Conservation (phyloP, 2,888 invertebrate species). For the Morpho deidamia region DNA sequence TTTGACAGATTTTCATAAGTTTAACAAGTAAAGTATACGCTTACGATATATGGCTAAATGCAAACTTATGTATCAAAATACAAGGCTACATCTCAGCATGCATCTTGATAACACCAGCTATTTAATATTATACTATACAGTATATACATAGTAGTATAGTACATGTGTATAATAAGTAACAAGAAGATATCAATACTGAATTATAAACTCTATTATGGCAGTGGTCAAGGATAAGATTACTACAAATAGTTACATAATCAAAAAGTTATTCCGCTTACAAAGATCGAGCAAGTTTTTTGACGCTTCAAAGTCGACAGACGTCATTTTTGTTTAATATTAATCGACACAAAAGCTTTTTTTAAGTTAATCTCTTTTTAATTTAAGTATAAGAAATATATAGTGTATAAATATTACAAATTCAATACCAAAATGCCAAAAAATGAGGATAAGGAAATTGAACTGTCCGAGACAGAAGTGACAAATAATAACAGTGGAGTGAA, state of each 20-base stretch:
- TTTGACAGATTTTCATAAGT: too few relatives aligned
- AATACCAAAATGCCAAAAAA: conserved; percentile 19
- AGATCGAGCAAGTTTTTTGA: conserved; percentile 29
- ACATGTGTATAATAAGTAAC: too few relatives aligned
- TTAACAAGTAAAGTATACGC: too few relatives aligned
- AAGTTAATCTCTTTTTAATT: neutral
- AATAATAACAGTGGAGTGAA: conserved; percentile 12
- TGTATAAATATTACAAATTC: neutral
- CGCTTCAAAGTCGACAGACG: conserved; percentile 23
- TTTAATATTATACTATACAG: too few relatives aligned
- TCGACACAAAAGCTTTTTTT: conserved; percentile 26
- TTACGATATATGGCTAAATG: too few relatives aligned
- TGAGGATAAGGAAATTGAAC: conserved; percentile 24
- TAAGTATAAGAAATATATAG: neutral
- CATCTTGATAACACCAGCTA: too few relatives aligned
- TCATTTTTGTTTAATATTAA: conserved; percentile 34
- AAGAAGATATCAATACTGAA: conserved; percentile 7
- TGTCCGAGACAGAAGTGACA: conserved; percentile 5
- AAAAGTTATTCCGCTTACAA: too few relatives aligned
- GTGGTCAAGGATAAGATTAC: conserved; percentile 23
- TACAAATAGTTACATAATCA: conserved; percentile 10
- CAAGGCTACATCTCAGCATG: too few relatives aligned
- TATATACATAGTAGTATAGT: too few relatives aligned
- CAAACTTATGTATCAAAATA: too few relatives aligned
- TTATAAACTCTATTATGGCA: conserved; percentile 22